These are phyloP conservation scores for Tachysurus fulvidraco DNA, from an alignment of 2,113 vertebrate species.

Conservation along the genomic window DNA sequence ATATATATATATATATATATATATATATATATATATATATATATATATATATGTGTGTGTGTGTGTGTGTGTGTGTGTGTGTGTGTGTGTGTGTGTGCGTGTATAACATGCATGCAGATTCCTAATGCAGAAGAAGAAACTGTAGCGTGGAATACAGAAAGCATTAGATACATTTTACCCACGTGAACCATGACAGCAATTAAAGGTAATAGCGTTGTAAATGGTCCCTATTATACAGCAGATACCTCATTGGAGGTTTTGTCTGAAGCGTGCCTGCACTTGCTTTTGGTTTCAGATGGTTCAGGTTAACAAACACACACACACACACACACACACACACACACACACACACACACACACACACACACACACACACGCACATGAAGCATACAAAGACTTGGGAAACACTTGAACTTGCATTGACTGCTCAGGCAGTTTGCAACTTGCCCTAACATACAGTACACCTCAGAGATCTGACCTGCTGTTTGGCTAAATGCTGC, in stretches of 20 bases:
- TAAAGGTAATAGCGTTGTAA: conserved; percentile 10
- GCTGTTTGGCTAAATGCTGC: conserved; percentile 39
- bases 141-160: background rate
- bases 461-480: conserved; percentile 39
- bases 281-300: conserved; percentile 33
- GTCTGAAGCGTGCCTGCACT: conserved; percentile 39
- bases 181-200: background rate
- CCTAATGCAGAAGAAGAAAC: background rate
- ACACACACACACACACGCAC: background rate
- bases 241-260: conserved; percentile 19
- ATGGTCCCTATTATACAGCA: conserved; percentile 24
- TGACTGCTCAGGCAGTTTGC: conserved; percentile 37
- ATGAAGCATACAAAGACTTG: conserved; percentile 19
- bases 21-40: too few species aligned
- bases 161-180: background rate
- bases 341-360: conserved; percentile 2
- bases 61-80: too few species aligned
- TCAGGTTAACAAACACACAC: background rate
- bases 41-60: too few species aligned
- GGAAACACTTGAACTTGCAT: conserved; percentile 16
- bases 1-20: too few species aligned
- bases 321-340: background rate
- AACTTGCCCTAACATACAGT: conserved; percentile 46
- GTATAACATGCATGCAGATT: background rate
- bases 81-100: too few species aligned